These are phyloP conservation scores for Columba janthina DNA, from an alignment of 2,113 vertebrate species.

Conservation along the genomic window DNA sequence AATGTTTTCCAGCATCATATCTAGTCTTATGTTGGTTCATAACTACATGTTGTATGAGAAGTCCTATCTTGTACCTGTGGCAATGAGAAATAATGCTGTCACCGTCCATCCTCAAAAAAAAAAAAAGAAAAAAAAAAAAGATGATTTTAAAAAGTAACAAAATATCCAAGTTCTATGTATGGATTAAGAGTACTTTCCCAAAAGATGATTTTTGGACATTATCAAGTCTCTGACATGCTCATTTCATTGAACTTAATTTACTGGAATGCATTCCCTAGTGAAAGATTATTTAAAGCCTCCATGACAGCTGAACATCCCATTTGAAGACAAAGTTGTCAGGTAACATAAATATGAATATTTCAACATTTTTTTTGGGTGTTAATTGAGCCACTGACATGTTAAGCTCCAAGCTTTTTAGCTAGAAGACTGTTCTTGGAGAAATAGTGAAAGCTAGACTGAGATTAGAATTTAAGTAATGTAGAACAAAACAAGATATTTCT, in stretches of 20 bases:
- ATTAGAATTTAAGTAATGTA: background rate
- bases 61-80: background rate
- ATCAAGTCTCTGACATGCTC: background rate
- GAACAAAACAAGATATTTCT: background rate
- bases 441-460: background rate
- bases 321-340: background rate
- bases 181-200: background rate
- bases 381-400: background rate
- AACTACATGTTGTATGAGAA: background rate
- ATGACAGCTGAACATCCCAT: background rate
- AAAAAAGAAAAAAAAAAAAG: rapidly evolving
- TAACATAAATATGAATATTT: background rate
- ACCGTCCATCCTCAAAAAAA: background rate
- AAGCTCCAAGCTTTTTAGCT: background rate
- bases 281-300: background rate
- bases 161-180: background rate
- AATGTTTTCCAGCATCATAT: background rate
- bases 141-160: background rate
- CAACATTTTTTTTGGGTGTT: background rate
- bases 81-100: background rate
- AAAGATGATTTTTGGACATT: background rate
- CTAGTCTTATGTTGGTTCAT: background rate
- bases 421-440: background rate
- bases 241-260: background rate
- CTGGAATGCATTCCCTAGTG: background rate